Evolutionary conservation across 2,888 invertebrate genomes (phyloP).

Genomic region (Hedya salicella): DNA sequence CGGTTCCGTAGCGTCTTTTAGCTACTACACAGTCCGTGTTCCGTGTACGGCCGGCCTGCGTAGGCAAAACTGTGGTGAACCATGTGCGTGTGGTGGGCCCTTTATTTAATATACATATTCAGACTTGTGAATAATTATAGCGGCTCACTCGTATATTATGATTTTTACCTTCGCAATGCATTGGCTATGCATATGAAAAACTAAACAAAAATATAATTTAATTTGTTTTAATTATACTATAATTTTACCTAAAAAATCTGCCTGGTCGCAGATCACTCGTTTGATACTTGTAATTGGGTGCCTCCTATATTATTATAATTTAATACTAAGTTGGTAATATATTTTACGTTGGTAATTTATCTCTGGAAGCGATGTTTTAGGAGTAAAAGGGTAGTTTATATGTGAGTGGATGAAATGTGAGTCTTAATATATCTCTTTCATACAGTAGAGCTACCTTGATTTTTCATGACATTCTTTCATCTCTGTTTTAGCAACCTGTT

Average conservation of each 20-base stretch:
- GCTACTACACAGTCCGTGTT: too few relatives aligned
- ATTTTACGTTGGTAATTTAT: constrained; percentile 15
- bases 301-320: constrained; percentile 24
- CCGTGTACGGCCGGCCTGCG: too few relatives aligned
- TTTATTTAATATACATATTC: too few relatives aligned
- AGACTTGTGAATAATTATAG: constrained; percentile 8
- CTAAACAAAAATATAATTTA: constrained; percentile 1
- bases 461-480: too few relatives aligned
- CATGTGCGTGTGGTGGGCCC: too few relatives aligned
- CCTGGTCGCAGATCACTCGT: constrained; percentile 17
- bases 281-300: constrained; percentile 22
- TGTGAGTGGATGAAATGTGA: too few relatives aligned
- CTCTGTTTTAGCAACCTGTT: too few relatives aligned
- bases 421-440: too few relatives aligned
- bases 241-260: constrained; percentile 18
- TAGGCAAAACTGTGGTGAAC: too few relatives aligned
- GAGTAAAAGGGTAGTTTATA: too few relatives aligned
- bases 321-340: constrained; percentile 17
- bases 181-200: neutral
- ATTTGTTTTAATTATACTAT: constrained; percentile 20
- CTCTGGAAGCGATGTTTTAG: constrained; percentile 8
- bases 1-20: too few relatives aligned
- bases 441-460: too few relatives aligned
- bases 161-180: neutral
- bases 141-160: neutral